Evolutionary conservation across 2,113 vertebrate genomes (phyloP).

Genomic region (Phoenicopterus ruber): DNA sequence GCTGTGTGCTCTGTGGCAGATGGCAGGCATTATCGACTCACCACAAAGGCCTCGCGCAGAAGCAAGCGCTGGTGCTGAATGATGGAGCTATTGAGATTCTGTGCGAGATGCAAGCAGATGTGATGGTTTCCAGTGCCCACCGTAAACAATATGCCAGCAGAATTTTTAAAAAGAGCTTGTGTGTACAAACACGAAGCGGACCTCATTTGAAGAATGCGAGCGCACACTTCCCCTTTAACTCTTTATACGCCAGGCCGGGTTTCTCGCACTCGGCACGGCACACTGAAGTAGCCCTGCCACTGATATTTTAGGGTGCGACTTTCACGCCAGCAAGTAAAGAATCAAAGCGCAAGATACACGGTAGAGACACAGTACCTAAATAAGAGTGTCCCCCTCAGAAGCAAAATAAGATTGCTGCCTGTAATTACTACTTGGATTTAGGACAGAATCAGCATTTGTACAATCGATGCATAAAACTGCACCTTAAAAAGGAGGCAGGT

Average conservation of each 20-base stretch:
- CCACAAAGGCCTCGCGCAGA: constrained; percentile 78
- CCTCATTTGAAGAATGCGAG: constrained; percentile 61
- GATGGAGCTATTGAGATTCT: constrained; percentile 85
- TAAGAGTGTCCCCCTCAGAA: fast-evolving
- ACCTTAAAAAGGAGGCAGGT: background rate
- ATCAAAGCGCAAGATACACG: background rate
- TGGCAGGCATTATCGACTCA: constrained; percentile 84
- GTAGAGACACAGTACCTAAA: background rate
- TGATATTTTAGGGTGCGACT: background rate
- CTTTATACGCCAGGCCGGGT: background rate
- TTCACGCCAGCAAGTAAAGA: background rate
- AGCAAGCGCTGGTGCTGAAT: constrained; percentile 69
- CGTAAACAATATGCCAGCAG: constrained; percentile 80
- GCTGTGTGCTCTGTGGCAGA: constrained; percentile 83
- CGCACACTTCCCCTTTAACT: constrained; percentile 53
- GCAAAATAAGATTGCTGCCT: background rate
- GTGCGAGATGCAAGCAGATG: constrained; percentile 79
- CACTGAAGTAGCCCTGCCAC: background rate
- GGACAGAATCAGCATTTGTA: background rate
- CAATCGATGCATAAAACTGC: background rate
- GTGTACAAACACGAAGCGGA: constrained; percentile 77
- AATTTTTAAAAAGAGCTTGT: constrained; percentile 78
- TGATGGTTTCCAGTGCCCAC: constrained; percentile 77
- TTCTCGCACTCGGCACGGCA: background rate
- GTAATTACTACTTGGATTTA: background rate